Conservation (phyloP, 2,113 vertebrate genomes). For the Donacobius atricapilla region DNA sequence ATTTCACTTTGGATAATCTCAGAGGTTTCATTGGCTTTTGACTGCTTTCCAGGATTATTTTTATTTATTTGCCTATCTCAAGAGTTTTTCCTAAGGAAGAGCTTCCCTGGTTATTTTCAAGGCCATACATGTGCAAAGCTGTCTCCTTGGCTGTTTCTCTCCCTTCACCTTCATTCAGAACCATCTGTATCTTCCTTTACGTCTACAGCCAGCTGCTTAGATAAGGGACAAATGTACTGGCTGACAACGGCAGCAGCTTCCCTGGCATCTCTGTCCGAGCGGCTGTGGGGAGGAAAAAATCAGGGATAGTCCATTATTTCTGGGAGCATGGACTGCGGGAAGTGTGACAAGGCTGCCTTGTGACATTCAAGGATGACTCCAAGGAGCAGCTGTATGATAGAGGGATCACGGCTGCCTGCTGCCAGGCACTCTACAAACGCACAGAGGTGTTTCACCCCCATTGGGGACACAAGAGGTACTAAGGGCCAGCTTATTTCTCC, state of each 20-base stretch:
- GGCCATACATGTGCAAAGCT: background rate
- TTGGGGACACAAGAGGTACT: background rate
- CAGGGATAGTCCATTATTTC: background rate
- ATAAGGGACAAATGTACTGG: slow-evolving; percentile 7
- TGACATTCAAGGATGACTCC: background rate
- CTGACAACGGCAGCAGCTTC: slow-evolving; percentile 29
- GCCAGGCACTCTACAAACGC: background rate
- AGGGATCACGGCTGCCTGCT: background rate
- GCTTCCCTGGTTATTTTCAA: background rate
- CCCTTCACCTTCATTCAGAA: background rate
- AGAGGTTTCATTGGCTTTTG: background rate
- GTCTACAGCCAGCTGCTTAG: background rate
- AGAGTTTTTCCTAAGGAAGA: background rate
- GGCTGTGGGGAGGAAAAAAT: background rate
- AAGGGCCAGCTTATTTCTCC: background rate
- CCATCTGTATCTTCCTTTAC: background rate
- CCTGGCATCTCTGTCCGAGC: background rate
- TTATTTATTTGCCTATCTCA: background rate
- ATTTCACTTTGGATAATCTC: background rate
- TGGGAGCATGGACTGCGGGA: background rate
- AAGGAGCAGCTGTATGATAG: background rate
- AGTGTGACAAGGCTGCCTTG: background rate
- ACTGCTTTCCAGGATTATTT: background rate
- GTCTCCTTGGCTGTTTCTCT: background rate
- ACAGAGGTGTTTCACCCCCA: background rate